Evolutionary conservation across 2,113 vertebrate species (phyloP).

Genomic region (Pantherophis guttatus): DNA sequence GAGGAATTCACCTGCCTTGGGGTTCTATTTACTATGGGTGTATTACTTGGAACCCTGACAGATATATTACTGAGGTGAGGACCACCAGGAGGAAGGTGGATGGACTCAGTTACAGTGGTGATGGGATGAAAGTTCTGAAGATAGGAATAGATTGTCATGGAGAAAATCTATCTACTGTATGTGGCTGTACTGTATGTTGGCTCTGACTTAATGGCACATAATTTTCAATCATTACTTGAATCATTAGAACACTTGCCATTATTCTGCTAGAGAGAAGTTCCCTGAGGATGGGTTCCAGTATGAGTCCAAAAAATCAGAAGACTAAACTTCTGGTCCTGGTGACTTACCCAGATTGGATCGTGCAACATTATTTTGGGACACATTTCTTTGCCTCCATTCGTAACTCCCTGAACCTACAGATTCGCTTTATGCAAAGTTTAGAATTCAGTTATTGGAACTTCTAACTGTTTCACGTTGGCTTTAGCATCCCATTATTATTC

Average conservation of each 20-base stretch:
- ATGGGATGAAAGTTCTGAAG: not conserved
- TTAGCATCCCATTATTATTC: not conserved
- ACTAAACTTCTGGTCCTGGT: not conserved
- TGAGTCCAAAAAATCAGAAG: not conserved
- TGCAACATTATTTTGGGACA: not conserved
- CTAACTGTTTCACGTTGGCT: not conserved
- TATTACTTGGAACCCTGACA: no score
- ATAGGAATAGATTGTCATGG: not conserved
- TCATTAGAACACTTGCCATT: not conserved
- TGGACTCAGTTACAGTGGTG: not conserved
- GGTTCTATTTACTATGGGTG: no score
- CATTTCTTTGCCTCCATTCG: not conserved
- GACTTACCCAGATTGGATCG: not conserved
- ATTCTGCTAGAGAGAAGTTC: not conserved
- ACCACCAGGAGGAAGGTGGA: not conserved
- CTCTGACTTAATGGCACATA: not conserved
- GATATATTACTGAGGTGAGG: not conserved
- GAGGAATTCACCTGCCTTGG: no score
- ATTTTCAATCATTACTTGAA: not conserved
- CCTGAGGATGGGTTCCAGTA: not conserved
- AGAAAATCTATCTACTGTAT: not conserved
- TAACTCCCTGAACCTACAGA: not conserved
- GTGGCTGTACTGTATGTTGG: not conserved
- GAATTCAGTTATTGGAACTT: not conserved
- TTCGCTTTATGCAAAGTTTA: not conserved